Conservation (phyloP, 2,888 invertebrate genomes). For the Eristalinus aeneus region DNA sequence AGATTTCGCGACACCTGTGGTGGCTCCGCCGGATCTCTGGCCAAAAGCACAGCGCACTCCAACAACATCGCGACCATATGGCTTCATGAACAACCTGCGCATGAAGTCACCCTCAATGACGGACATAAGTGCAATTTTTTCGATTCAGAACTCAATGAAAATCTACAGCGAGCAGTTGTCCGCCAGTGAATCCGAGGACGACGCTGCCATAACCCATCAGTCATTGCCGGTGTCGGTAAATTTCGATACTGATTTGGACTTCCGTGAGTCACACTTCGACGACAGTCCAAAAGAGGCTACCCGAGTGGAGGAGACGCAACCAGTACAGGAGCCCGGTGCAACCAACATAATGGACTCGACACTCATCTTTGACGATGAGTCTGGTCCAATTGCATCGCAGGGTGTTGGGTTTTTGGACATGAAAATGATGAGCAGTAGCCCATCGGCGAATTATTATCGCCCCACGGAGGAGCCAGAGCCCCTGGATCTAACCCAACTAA, state of each 20-base stretch:
- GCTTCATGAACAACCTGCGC: constrained; percentile 77
- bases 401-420: constrained; percentile 81
- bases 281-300: constrained; percentile 38
- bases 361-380: constrained; percentile 65
- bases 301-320: not conserved
- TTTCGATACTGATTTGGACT: constrained; percentile 72
- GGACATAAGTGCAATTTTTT: constrained; percentile 78
- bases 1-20: constrained; percentile 86
- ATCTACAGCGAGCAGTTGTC: constrained; percentile 77
- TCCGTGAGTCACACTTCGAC: constrained; percentile 74
- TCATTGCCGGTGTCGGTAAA: constrained; percentile 75
- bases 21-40: constrained; percentile 86
- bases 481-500: constrained; percentile 91
- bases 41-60: constrained; percentile 79
- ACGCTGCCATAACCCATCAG: constrained; percentile 74
- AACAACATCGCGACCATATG: constrained; percentile 71
- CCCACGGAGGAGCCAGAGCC: constrained; percentile 92
- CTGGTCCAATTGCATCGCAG: constrained; percentile 72
- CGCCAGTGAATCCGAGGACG: constrained; percentile 56
- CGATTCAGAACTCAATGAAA: constrained; percentile 78
- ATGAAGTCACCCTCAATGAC: constrained; percentile 76
- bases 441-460: constrained; percentile 88
- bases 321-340: constrained; percentile 6
- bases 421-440: constrained; percentile 80
- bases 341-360: constrained; percentile 20